These are phyloP conservation scores for Orthosia incerta DNA, from an alignment of 2,888 invertebrate species.

Conservation along the genomic window DNA sequence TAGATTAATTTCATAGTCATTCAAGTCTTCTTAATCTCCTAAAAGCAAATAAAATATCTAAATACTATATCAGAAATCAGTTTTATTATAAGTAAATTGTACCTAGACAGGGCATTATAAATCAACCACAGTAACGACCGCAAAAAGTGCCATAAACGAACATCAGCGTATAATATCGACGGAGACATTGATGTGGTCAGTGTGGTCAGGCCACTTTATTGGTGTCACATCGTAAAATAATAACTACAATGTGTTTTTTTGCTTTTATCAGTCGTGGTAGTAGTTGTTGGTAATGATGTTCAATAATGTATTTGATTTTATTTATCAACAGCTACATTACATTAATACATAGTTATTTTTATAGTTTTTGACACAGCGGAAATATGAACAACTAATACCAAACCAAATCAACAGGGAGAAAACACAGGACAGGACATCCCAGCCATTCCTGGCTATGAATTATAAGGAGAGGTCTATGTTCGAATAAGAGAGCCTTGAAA, in stretches of 20 bases:
- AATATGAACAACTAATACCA: not conserved
- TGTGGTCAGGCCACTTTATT: slow-evolving; percentile 56
- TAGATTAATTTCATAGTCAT: too few species aligned
- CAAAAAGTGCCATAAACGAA: slow-evolving; percentile 63
- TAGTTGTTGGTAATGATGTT: not conserved
- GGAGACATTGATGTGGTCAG: slow-evolving; percentile 60
- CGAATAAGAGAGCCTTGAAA: too few species aligned
- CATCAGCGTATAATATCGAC: slow-evolving; percentile 50
- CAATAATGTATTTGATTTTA: not conserved
- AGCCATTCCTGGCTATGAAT: too few species aligned
- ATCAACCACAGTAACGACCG: slow-evolving; percentile 65
- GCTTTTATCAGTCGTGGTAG: slow-evolving; percentile 21
- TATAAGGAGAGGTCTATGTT: too few species aligned
- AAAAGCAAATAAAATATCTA: slow-evolving; percentile 4
- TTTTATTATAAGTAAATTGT: slow-evolving; percentile 56
- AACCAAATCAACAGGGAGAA: too few species aligned
- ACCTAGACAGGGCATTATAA: slow-evolving; percentile 51
- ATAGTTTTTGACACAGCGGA: not conserved
- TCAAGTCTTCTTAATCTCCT: not conserved
- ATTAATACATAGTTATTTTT: not conserved
- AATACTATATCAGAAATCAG: slow-evolving; percentile 36
- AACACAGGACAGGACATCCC: too few species aligned
- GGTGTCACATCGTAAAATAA: slow-evolving; percentile 53
- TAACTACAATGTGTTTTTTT: slow-evolving; percentile 48
- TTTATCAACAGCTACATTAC: not conserved